These are phyloP conservation scores for Scomberomorus guttatus DNA, from an alignment of 2,797 vertebrate species.

Conservation along the genomic window DNA sequence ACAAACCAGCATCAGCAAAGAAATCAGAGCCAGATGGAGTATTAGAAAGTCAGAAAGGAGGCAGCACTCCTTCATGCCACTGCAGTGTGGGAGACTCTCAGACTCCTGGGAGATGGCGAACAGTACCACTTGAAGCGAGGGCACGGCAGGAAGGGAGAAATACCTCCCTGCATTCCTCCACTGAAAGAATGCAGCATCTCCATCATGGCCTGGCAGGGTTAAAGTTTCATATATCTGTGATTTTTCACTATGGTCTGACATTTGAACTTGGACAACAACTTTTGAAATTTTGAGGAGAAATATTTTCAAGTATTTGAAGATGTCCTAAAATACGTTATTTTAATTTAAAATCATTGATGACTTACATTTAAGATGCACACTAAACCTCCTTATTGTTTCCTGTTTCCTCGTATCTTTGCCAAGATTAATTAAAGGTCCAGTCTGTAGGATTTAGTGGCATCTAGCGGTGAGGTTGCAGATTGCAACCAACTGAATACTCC, in stretches of 20 bases:
- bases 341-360: too few species aligned
- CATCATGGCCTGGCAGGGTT: slow-evolving; percentile 18
- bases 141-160: slow-evolving; percentile 42
- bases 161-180: slow-evolving; percentile 71
- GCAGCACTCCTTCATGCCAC: neutral
- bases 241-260: slow-evolving; percentile 5
- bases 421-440: too few species aligned
- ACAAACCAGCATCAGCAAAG: neutral
- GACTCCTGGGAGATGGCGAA: slow-evolving; percentile 44
- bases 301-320: neutral
- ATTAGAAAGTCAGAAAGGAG: neutral
- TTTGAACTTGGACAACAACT: slow-evolving; percentile 27
- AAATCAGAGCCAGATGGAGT: neutral
- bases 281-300: too few species aligned
- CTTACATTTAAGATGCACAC: too few species aligned
- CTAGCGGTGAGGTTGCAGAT: too few species aligned
- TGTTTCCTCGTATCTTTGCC: too few species aligned
- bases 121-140: slow-evolving; percentile 28
- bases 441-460: too few species aligned
- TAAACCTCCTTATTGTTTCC: too few species aligned
- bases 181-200: slow-evolving; percentile 60
- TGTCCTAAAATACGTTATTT: too few species aligned
- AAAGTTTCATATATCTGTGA: slow-evolving; percentile 21
- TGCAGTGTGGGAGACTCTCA: neutral
- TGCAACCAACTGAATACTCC: too few species aligned